Percentiles rank a stretch among this genome's conserved stretches.
Evolutionary conservation across 2,797 vertebrate species (phyloP).

Genomic region (Crotalus adamanteus): DNA sequence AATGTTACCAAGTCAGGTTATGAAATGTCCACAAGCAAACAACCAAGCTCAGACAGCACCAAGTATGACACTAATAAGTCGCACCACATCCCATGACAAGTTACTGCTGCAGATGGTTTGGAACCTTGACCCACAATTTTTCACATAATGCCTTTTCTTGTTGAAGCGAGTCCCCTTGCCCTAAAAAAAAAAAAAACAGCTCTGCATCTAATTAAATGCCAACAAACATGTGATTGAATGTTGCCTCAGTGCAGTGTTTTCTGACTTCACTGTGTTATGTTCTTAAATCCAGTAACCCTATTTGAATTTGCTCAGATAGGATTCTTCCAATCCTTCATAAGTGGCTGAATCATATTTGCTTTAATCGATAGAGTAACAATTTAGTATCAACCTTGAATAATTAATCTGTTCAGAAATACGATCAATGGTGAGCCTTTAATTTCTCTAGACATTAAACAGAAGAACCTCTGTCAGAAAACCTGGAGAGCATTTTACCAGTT

Average conservation of each 20-base stretch:
- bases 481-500: neutral
- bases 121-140: neutral
- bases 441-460: no score
- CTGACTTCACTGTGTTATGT: neutral
- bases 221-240: neutral
- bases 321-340: neutral
- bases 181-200: neutral
- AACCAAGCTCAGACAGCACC: neutral
- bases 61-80: neutral
- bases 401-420: neutral
- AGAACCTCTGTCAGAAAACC: neutral
- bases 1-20: neutral
- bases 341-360: neutral
- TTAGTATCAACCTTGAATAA: neutral
- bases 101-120: neutral
- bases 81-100: neutral
- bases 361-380: neutral
- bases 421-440: neutral
- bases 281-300: neutral
- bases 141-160: neutral
- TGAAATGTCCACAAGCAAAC: neutral
- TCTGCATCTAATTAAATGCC: neutral
- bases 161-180: neutral
- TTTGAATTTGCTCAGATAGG: neutral
- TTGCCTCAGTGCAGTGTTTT: neutral